phyloP scores from a whole-genome alignment of 1,140 invertebrate species.

The Cardiocondyla obscurior region DNA sequence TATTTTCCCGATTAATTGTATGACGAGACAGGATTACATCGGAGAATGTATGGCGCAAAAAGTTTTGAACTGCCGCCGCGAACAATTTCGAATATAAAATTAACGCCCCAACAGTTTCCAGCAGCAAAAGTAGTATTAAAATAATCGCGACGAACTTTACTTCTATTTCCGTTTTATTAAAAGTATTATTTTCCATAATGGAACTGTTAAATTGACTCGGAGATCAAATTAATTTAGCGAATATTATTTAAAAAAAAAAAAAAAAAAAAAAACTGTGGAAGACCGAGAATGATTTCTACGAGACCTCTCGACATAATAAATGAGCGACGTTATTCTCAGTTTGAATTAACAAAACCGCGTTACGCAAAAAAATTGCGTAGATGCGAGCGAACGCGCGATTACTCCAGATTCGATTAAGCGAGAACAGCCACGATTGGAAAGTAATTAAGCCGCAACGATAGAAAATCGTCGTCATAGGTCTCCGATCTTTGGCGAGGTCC shows the following conservation, averaged over 20 bases:
- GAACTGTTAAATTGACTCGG: background rate
- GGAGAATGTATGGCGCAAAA: slow-evolving; percentile 67
- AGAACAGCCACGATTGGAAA: slow-evolving; percentile 64
- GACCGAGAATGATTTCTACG: background rate
- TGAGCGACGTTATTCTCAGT: background rate
- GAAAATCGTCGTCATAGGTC: slow-evolving; percentile 49
- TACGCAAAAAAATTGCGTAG: slow-evolving; percentile 31
- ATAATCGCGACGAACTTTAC: background rate
- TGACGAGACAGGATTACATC: slow-evolving; percentile 60
- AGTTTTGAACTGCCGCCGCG: slow-evolving; percentile 62
- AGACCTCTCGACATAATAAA: background rate
- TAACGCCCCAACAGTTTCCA: background rate
- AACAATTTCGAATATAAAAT: slow-evolving; percentile 38
- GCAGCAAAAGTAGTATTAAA: background rate
- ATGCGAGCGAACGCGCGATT: slow-evolving; percentile 48
- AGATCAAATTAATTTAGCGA: background rate
- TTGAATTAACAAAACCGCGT: slow-evolving; percentile 18
- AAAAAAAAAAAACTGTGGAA: background rate
- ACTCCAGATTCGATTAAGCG: slow-evolving; percentile 69
- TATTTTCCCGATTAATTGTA: slow-evolving; percentile 74
- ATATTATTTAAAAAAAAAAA: background rate
- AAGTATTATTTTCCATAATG: background rate
- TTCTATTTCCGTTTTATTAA: background rate
- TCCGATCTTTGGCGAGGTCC: background rate
- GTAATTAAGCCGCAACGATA: slow-evolving; percentile 67